A percentile compares a stretch with the other conserved stretches of the same genome.
Conservation (phyloP, 1,140 invertebrate genomes). For the Tenebrio molitor region DNA sequence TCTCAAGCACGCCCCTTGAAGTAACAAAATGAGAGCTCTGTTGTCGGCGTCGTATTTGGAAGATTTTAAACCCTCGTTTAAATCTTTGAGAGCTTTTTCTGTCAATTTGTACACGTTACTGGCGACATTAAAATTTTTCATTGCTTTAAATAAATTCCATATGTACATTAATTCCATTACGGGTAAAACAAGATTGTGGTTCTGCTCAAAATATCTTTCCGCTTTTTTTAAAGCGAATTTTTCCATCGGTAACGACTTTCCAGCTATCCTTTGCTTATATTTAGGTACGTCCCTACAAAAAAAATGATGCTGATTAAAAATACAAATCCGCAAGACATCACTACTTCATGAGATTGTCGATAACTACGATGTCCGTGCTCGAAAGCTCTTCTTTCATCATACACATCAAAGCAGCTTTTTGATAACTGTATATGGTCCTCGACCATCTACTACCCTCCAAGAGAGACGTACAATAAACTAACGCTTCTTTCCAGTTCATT, state of each 20-base stretch:
- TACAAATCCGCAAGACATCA: constrained; percentile 3
- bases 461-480: constrained; percentile 80
- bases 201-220: constrained; percentile 82
- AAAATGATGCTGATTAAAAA: constrained; percentile 20
- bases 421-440: constrained; percentile 90
- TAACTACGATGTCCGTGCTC: constrained; percentile 67
- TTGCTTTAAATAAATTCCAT: constrained; percentile 93
- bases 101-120: constrained; percentile 81
- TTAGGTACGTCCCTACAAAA: constrained; percentile 80
- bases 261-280: constrained; percentile 92
- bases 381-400: constrained; percentile 76
- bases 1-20: constrained; percentile 89
- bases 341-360: constrained; percentile 76
- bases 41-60: constrained; percentile 82
- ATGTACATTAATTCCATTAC: constrained; percentile 91
- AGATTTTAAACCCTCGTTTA: constrained; percentile 64
- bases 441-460: constrained; percentile 91
- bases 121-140: constrained; percentile 79
- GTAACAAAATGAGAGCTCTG: constrained; percentile 79
- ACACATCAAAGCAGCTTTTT: constrained; percentile 85
- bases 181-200: constrained; percentile 82
- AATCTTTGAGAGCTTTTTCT: constrained; percentile 72
- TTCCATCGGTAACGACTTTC: constrained; percentile 96
- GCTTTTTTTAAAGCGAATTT: constrained; percentile 93
- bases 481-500: constrained; percentile 79